Evolutionary conservation across 2,888 invertebrate species (phyloP).

Genomic region (Drosophila borealis): DNA sequence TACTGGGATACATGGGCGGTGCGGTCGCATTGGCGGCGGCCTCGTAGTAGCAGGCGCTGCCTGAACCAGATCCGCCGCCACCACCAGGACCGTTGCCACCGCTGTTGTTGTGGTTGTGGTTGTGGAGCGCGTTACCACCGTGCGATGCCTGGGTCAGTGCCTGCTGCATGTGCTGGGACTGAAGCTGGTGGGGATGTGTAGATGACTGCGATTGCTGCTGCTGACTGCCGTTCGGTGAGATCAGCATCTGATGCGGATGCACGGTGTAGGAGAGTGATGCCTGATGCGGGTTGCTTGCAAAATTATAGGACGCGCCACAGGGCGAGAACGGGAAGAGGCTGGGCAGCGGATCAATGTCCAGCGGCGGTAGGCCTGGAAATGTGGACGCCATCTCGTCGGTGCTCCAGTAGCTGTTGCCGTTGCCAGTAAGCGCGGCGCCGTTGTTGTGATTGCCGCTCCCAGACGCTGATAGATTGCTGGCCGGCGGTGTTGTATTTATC

Average conservation of each 20-base stretch:
- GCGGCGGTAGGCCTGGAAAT: constrained; percentile 90
- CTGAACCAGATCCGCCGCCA: constrained; percentile 34
- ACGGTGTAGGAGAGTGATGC: constrained; percentile 86
- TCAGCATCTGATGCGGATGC: constrained; percentile 89
- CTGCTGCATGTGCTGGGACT: constrained; percentile 69
- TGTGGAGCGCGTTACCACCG: constrained; percentile 71
- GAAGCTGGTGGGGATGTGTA: constrained; percentile 60
- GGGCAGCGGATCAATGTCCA: constrained; percentile 94
- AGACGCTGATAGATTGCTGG: constrained; percentile 36
- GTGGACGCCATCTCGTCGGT: constrained; percentile 93
- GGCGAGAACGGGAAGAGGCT: constrained; percentile 95
- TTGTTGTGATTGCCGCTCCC: constrained; percentile 40
- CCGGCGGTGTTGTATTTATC: constrained; percentile 75
- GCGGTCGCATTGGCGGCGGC: constrained; percentile 65
- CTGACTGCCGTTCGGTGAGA: constrained; percentile 85
- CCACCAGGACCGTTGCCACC: constrained; percentile 38
- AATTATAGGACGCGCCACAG: constrained; percentile 90
- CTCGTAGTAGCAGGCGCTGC: constrained; percentile 83
- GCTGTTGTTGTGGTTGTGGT: constrained; percentile 41
- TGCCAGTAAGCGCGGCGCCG: constrained; percentile 71
- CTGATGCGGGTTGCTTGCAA: constrained; percentile 84
- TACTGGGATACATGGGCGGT: constrained; percentile 91
- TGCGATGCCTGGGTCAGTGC: constrained; percentile 75
- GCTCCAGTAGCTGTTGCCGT: constrained; percentile 86
- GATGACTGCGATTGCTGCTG: constrained; percentile 60